phyloP scores from a whole-genome alignment of 2,113 vertebrate genomes.

The Psilopogon haemacephalus region DNA sequence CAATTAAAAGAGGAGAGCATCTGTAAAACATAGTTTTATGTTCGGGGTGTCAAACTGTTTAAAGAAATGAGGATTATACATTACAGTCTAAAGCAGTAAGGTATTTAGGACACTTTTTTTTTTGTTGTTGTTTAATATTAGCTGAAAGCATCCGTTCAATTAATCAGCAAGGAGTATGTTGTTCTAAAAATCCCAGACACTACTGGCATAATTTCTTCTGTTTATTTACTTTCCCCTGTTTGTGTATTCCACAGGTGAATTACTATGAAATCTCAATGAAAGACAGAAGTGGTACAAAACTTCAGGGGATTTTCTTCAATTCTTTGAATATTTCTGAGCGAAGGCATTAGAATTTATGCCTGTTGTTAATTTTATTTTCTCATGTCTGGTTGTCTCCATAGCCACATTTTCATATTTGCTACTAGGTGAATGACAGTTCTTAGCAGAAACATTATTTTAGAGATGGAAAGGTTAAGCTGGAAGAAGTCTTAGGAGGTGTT shows the following conservation, averaged over 20 bases:
- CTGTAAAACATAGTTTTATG: slow-evolving; percentile 51
- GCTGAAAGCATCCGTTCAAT: neutral
- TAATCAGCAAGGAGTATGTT: neutral
- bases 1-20: slow-evolving; percentile 68
- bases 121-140: neutral
- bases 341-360: neutral
- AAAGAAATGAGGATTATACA: slow-evolving; percentile 52
- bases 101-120: slow-evolving; percentile 42
- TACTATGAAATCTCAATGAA: neutral
- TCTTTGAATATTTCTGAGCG: neutral
- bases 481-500: neutral
- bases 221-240: neutral
- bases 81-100: neutral
- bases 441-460: neutral
- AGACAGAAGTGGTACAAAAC: neutral
- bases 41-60: slow-evolving; percentile 27
- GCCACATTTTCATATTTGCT: neutral
- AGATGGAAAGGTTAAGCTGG: neutral
- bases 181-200: neutral
- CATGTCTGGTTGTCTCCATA: neutral
- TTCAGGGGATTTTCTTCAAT: neutral
- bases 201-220: neutral
- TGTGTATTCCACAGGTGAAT: neutral
- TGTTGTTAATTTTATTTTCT: neutral
- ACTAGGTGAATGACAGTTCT: neutral